Base-by-base conservation (phyloP, 2,113 vertebrate genomes). In the Muntiacus muntjak region DNA sequence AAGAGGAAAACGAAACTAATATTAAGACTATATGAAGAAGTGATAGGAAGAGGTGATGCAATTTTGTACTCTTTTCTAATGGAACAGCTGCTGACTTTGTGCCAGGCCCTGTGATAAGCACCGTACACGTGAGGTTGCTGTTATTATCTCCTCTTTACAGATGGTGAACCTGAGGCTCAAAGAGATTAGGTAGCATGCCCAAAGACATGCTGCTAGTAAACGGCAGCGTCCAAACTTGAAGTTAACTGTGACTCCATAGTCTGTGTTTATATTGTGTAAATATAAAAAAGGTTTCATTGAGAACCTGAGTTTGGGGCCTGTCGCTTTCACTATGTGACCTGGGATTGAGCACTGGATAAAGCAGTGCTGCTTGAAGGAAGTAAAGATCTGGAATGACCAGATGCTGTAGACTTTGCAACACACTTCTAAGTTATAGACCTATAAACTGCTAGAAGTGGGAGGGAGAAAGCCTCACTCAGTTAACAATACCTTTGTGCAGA, bases 71-170 rank as follows among this genome's bases (percentile, higher is more conserved):
- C 16, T 86, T 94, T 96, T 95, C 52, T 54, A 50, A 85, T 84
- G 87, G 47, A 50, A 43, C 17, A 90, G 33, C 86, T 67, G n/a
- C 87, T 79, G 57, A 76, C 47, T 91, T 12, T 85, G 71, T 90
- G 52, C 13, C 47, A 52, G 40, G 26, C 47, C 81, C 60, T 83
- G 58, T 58, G 45, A 25, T 87, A 88, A 89, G 62, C 43, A 83
- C 30, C 89, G 92, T 93, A 55, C 43, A 82, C 40, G 30, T 79
- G 43, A 89, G 2, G 7, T 92, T 47, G 45, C 47, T 87, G 33
- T 83, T 98, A 52, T 89, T 89, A 87, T 87, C 79, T 95, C 45
- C 52, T 96, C 76, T 90, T 87, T 91, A 97, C 60, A 96, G 50
- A 96, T 55, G 87, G 52, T 13, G 25, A 89, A 54, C 47, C 47